Conservation (phyloP, 2,797 vertebrate genomes). For the Molossus alvarezi region DNA sequence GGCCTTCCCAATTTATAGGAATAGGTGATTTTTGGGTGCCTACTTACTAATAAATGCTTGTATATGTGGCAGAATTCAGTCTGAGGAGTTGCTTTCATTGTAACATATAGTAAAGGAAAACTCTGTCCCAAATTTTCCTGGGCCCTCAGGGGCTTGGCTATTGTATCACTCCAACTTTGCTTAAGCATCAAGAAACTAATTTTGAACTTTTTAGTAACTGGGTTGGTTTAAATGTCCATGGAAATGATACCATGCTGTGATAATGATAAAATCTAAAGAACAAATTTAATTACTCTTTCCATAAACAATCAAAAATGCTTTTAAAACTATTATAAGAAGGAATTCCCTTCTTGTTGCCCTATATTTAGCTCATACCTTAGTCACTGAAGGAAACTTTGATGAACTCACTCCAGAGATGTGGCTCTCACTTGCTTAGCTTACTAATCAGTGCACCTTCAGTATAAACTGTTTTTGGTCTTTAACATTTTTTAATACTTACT, state of each 20-base stretch:
- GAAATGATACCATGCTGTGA: background rate
- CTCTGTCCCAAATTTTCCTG: background rate
- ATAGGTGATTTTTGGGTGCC: background rate
- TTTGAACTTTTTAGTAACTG: constrained; percentile 7
- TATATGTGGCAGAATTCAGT: constrained; percentile 22
- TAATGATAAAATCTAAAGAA: constrained; percentile 43
- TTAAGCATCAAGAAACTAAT: background rate
- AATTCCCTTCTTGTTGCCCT: background rate
- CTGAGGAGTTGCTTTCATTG: constrained; percentile 25
- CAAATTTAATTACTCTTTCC: background rate
- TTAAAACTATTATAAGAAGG: background rate
- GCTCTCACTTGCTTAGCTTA: constrained; percentile 43
- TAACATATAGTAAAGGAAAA: constrained; percentile 50
- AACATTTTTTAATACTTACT: constrained; percentile 51
- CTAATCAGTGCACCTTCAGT: constrained; percentile 42
- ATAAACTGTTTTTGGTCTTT: constrained; percentile 21
- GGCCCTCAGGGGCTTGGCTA: background rate
- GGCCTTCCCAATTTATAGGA: background rate
- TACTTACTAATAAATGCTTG: constrained; percentile 8
- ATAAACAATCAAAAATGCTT: constrained; percentile 5
- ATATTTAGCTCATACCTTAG: background rate
- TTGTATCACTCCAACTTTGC: background rate
- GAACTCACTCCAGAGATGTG: constrained; percentile 29
- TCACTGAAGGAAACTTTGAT: background rate
- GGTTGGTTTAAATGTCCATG: background rate